A percentile compares a stretch with the other conserved stretches of the same genome.
phyloP scores from a whole-genome alignment of 2,113 vertebrate species.

The Empidonax alnorum region DNA sequence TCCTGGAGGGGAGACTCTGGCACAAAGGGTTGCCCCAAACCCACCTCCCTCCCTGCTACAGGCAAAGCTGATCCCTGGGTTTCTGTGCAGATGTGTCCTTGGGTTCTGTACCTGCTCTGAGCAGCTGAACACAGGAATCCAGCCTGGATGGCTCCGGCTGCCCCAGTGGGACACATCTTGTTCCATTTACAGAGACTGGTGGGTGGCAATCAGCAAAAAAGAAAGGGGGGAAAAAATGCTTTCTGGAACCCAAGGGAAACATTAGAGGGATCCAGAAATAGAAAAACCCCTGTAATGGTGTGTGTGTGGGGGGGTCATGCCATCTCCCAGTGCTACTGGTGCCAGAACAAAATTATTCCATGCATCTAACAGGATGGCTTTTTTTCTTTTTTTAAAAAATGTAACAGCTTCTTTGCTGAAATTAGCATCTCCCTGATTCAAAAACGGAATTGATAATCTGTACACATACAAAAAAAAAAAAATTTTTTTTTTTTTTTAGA shows the following conservation, averaged over 20 bases:
- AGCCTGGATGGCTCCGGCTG: neutral
- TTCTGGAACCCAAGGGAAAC: conserved; percentile 38
- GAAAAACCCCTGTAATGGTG: conserved; percentile 1
- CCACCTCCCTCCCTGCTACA: neutral
- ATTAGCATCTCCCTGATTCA: conserved; percentile 29
- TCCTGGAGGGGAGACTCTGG: neutral
- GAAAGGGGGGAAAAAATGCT: conserved; percentile 19
- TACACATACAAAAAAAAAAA: neutral
- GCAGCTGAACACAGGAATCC: neutral
- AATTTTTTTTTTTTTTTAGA: neutral
- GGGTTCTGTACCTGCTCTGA: neutral
- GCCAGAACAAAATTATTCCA: conserved; percentile 55
- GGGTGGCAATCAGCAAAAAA: conserved; percentile 63
- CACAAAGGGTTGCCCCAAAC: neutral
- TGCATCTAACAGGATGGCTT: neutral
- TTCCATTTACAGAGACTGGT: conserved; percentile 55
- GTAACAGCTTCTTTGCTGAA: conserved; percentile 29
- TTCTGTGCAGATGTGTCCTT: neutral
- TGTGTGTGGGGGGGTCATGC: too few species aligned
- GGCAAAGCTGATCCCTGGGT: neutral
- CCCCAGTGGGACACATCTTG: conserved; percentile 5
- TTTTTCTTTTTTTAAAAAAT: neutral
- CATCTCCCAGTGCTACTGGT: conserved; percentile 21
- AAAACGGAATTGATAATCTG: conserved; percentile 46
- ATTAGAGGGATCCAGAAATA: conserved; percentile 61